A percentile compares a stretch with the other conserved stretches of the same genome.
Conservation (phyloP, 2,888 invertebrate species). For the Cerastoderma edule region DNA sequence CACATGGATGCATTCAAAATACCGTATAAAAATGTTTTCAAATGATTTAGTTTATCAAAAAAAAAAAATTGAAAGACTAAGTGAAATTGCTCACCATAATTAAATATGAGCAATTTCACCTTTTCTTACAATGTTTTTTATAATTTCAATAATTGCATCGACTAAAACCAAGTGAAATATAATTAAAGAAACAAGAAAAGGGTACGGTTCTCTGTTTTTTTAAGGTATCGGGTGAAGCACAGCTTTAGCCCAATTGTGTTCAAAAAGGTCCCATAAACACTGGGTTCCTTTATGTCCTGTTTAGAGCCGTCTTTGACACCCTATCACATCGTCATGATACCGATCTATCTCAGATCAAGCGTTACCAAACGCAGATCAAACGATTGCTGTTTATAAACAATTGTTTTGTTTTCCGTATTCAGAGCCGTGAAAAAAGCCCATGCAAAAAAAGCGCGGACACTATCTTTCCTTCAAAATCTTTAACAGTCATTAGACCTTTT, state of each 20-base stretch:
- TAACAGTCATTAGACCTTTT: background rate
- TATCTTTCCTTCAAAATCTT: conserved; percentile 10
- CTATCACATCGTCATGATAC: conserved; percentile 56
- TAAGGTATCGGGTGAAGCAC: conserved; percentile 37
- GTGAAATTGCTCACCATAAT: no score
- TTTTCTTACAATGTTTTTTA: no score
- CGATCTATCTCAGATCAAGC: conserved; percentile 49
- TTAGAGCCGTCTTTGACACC: conserved; percentile 34
- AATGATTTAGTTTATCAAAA: no score
- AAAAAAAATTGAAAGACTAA: no score
- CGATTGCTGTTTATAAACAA: conserved; percentile 55
- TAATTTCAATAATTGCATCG: no score
- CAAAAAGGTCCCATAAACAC: conserved; percentile 37
- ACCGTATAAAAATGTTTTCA: no score
- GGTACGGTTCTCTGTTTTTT: no score
- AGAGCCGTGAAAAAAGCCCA: background rate
- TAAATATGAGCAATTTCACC: no score
- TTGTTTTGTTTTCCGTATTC: conserved; percentile 36
- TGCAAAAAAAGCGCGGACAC: background rate
- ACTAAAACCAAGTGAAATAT: no score
- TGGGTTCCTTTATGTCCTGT: conserved; percentile 12
- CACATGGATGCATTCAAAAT: no score
- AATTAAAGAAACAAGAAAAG: no score
- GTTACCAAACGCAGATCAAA: conserved; percentile 47
- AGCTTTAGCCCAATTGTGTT: conserved; percentile 38